phyloP scores from a whole-genome alignment of 1,140 invertebrate species.

The Brachionus rubens region DNA sequence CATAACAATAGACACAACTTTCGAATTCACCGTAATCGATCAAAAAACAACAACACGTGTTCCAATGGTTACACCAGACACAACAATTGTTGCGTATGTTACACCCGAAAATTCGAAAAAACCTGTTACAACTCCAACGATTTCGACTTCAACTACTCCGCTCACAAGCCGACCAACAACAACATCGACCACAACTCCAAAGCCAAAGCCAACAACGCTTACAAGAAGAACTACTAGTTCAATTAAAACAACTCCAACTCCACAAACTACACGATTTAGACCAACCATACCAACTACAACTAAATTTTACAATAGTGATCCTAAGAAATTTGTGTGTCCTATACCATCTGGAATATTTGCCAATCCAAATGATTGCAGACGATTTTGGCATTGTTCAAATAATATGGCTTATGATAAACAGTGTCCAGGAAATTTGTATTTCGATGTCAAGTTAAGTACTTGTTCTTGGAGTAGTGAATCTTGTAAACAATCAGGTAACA shows the following conservation, averaged over 20 bases:
- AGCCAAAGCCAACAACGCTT: no score
- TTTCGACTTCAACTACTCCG: no score
- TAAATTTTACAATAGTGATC: background rate
- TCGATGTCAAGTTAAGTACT: background rate
- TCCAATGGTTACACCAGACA: background rate
- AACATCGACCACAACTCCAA: no score
- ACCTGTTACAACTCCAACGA: background rate
- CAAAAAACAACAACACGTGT: background rate
- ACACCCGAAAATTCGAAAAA: background rate
- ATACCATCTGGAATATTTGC: background rate
- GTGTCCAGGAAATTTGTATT: slow-evolving; percentile 19
- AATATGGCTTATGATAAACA: background rate
- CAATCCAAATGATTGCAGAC: background rate
- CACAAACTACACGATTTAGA: no score
- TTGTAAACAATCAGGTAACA: background rate
- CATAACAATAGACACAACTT: no score
- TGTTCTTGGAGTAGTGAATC: slow-evolving; percentile 14
- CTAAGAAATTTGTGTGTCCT: background rate
- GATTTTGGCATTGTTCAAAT: slow-evolving; percentile 35
- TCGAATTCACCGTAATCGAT: no score
- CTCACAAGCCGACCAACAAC: no score
- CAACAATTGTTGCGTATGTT: background rate
- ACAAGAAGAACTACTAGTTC: no score
- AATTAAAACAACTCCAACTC: no score
- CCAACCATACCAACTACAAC: background rate